These are phyloP conservation scores for Cheilosia impressa DNA, from an alignment of 2,888 invertebrate species.

Conservation along the genomic window DNA sequence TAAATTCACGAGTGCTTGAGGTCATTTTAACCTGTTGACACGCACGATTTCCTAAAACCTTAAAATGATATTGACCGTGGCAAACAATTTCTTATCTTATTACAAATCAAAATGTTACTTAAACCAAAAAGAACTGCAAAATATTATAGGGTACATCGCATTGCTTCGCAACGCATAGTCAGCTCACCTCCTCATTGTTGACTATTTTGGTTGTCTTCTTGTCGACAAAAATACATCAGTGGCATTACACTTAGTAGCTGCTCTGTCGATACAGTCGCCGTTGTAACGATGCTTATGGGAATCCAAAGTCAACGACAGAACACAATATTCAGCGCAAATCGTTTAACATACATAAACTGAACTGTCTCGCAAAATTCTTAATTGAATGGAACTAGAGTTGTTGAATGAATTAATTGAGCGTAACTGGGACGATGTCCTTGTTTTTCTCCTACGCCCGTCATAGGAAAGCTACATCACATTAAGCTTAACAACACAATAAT, in stretches of 20 bases:
- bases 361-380: conserved; percentile 70
- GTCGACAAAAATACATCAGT: no score
- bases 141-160: no score
- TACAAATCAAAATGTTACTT: no score
- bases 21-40: no score
- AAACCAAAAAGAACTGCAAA: no score
- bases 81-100: no score
- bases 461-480: conserved; percentile 53
- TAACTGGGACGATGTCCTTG: conserved; percentile 62
- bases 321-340: conserved; percentile 70
- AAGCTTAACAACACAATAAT: conserved; percentile 50
- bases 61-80: no score
- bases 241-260: conserved; percentile 13
- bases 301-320: conserved; percentile 23
- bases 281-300: conserved; percentile 30
- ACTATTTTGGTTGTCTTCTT: no score
- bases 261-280: background rate
- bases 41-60: no score
- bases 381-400: conserved; percentile 66
- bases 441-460: conserved; percentile 41
- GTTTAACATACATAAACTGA: conserved; percentile 70
- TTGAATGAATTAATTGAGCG: conserved; percentile 73
- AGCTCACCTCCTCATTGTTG: no score
- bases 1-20: no score
- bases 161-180: no score